Base-by-base conservation (phyloP, 2,888 invertebrate genomes). In the Epicampocera succincta region DNA sequence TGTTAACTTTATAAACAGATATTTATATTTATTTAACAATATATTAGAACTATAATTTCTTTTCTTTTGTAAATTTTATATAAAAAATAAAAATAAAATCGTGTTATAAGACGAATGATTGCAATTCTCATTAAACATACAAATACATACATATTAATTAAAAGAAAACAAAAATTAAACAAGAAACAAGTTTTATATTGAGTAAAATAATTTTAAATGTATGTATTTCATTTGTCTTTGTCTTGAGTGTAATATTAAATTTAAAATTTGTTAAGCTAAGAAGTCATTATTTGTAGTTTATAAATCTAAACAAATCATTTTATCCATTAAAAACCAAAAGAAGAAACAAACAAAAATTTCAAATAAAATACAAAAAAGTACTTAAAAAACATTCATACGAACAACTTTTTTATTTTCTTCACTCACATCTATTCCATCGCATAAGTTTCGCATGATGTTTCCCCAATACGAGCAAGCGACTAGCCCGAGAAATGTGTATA, bases 221-320 rank as follows among this genome's bases (percentile, higher is more conserved):
- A 46, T 50, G 61, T 65, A 81, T 61, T 69, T 77, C 65, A 74
- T 69, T 76, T 69, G 61, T 74, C 69, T 77, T 78, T 72, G 46
- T 46, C 72, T 72, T 78, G 78, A 74, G 82, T 82, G 82, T 82
- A 82, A 82, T 82, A 82, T 82, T 82, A 82, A 71, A 82, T 82
- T 82, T 71, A 74, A 75, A 82, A 75, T 78, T 75, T 82, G 72
- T 79, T 78, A 77, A 82, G 74, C 82, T 82, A 82, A 82, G 82
- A 78, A 82, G 82, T 82, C 82, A 82, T 82, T 71, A 82, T 75
- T 82, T 82, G 82, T 82, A 82, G 82, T 78, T 71, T 82, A 71
- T 66, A 82, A 82, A 77, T 46, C 38, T 44, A 80, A 72, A 71
- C 21, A 63, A 73, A 79, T 38, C 66, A 72, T 73, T 79, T 73